Percentiles rank a stretch among this genome's conserved stretches.
Conservation (phyloP, 2,888 invertebrate species). For the Temnothorax rugatulus region DNA sequence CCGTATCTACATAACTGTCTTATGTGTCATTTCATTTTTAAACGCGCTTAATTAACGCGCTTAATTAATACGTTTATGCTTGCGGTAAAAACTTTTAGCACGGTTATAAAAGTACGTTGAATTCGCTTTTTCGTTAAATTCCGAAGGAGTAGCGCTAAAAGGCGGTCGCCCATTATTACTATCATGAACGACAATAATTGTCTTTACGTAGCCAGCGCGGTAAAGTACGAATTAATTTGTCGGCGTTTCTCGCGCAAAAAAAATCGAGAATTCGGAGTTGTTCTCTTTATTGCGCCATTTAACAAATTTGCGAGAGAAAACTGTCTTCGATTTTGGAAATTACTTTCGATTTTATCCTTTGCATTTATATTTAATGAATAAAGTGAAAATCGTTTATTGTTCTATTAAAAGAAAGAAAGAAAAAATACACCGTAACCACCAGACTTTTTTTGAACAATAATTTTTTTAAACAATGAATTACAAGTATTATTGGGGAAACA, state of each 20-base stretch:
- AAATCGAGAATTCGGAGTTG: not conserved
- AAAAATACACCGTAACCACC: not conserved
- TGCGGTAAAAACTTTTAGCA: slow-evolving; percentile 53
- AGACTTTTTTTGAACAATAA: not conserved
- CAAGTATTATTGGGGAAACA: not conserved
- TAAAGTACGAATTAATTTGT: slow-evolving; percentile 36
- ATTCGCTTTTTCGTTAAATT: slow-evolving; percentile 11
- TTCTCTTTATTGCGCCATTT: not conserved
- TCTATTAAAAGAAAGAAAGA: not conserved
- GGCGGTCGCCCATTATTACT: slow-evolving; percentile 34
- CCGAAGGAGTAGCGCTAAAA: not conserved
- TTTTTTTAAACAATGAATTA: slow-evolving; percentile 20
- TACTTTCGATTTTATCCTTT: slow-evolving; percentile 1
- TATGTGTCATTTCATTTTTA: slow-evolving; percentile 46
- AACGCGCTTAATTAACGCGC: slow-evolving; percentile 53
- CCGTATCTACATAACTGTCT: slow-evolving; percentile 16
- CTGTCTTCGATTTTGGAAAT: not conserved
- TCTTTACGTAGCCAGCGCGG: slow-evolving; percentile 24
- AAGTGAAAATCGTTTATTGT: not conserved
- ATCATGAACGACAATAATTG: slow-evolving; percentile 40
- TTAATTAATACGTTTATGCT: slow-evolving; percentile 55
- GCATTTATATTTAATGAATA: slow-evolving; percentile 2
- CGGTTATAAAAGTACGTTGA: slow-evolving; percentile 47
- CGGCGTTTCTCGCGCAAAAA: not conserved
- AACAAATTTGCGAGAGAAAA: not conserved